A percentile compares a stretch with the other conserved stretches of the same genome.
phyloP scores from a whole-genome alignment of 1,140 invertebrate genomes.

The Zaprionus kolodkinae region DNA sequence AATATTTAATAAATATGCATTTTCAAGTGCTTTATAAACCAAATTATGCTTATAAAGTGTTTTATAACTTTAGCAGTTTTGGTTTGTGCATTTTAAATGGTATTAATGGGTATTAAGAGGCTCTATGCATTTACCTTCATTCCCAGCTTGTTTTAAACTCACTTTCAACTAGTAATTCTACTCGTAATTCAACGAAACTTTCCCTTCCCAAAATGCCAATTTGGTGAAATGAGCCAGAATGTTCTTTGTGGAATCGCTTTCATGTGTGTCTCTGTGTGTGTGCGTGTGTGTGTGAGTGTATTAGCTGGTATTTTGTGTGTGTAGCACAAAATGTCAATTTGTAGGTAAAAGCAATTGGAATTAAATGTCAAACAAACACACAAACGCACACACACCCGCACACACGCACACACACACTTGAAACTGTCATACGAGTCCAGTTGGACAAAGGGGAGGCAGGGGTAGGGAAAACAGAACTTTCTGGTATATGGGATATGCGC shows the following conservation, averaged over 20 bases:
- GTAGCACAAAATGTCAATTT: constrained; percentile 72
- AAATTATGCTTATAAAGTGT: background rate
- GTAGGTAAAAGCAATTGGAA: constrained; percentile 78
- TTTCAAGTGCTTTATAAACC: no score
- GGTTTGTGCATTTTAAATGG: background rate
- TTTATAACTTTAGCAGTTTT: background rate
- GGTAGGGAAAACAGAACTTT: background rate
- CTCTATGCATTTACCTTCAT: background rate
- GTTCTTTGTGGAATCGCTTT: constrained; percentile 27
- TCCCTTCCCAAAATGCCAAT: constrained; percentile 16
- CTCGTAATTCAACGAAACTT: background rate
- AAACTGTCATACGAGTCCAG: constrained; percentile 10
- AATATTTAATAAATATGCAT: no score
- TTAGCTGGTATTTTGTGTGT: constrained; percentile 46
- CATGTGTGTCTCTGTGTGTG: constrained; percentile 13
- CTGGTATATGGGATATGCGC: constrained; percentile 23
- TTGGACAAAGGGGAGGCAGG: background rate
- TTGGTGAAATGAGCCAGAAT: constrained; percentile 31
- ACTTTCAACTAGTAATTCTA: background rate
- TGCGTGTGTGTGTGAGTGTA: constrained; percentile 21
- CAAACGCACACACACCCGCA: constrained; percentile 36
- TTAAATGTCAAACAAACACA: constrained; percentile 72
- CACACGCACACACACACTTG: background rate
- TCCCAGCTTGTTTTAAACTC: constrained; percentile 1
- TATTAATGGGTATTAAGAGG: background rate